These are phyloP conservation scores for Pelecanoides urinatrix DNA, from an alignment of 2,113 vertebrate species.

Conservation along the genomic window DNA sequence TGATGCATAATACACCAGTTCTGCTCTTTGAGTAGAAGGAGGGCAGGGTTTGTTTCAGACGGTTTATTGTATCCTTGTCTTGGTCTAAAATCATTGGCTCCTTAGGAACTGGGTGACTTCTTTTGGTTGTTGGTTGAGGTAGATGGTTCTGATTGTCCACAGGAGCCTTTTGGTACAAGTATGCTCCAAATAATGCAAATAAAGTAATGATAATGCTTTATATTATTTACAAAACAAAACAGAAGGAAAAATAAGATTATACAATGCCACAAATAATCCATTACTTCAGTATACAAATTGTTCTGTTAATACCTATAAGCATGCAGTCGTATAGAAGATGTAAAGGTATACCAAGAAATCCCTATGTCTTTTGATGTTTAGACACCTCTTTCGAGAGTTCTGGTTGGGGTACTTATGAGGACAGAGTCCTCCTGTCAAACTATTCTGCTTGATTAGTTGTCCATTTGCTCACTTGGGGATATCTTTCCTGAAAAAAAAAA, in stretches of 20 bases:
- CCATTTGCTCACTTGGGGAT: background rate
- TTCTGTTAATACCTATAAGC: background rate
- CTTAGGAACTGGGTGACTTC: background rate
- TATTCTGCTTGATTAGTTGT: background rate
- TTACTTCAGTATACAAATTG: background rate
- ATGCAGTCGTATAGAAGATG: background rate
- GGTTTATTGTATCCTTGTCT: constrained; percentile 11
- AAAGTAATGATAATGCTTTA: background rate
- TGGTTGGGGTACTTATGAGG: background rate
- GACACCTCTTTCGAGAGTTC: background rate
- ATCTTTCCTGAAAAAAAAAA: background rate
- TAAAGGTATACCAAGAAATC: background rate
- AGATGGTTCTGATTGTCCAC: background rate
- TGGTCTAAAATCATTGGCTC: background rate
- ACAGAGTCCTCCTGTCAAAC: background rate
- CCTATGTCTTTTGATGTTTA: background rate
- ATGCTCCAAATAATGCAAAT: background rate
- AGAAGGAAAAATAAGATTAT: background rate
- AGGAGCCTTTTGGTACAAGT: background rate
- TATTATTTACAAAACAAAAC: background rate
- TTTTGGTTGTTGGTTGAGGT: background rate
- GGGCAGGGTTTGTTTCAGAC: constrained; percentile 3
- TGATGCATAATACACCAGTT: constrained; percentile 29
- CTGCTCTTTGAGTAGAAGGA: constrained; percentile 15
- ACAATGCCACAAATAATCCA: background rate